Percentiles rank a stretch among this genome's conserved stretches.
Conservation (phyloP, 1,140 invertebrate species). For the Sipha flava region DNA sequence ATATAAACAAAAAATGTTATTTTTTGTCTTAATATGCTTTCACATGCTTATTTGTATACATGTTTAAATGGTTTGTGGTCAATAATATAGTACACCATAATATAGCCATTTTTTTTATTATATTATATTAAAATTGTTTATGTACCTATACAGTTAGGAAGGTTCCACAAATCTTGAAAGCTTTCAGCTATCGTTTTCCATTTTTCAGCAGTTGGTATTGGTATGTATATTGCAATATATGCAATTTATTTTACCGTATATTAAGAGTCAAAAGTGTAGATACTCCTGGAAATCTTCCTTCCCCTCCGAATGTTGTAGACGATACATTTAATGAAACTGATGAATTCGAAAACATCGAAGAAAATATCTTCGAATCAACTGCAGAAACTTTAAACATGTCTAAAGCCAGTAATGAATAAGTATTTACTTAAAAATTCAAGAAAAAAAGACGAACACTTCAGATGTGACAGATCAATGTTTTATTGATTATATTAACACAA, state of each 20-base stretch:
- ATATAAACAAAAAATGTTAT: not conserved
- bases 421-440: not conserved
- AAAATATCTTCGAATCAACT: not conserved
- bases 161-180: too few relatives aligned
- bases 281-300: not conserved
- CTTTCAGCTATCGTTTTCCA: too few relatives aligned
- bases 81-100: too few relatives aligned
- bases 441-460: not conserved
- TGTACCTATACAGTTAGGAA: too few relatives aligned
- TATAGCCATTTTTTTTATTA: too few relatives aligned
- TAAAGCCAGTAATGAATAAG: not conserved
- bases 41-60: not conserved
- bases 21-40: not conserved
- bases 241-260: not conserved
- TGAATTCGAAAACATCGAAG: not conserved
- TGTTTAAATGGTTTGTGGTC: too few relatives aligned
- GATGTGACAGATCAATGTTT: not conserved
- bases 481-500: not conserved
- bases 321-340: not conserved
- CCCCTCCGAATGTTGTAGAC: not conserved
- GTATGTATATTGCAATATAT: too few relatives aligned
- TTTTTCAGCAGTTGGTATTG: too few relatives aligned
- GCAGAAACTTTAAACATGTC: not conserved
- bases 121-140: too few relatives aligned
- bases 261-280: not conserved